These are phyloP conservation scores for Dissostichus mawsoni DNA, from an alignment of 2,113 vertebrate genomes.

Conservation along the genomic window DNA sequence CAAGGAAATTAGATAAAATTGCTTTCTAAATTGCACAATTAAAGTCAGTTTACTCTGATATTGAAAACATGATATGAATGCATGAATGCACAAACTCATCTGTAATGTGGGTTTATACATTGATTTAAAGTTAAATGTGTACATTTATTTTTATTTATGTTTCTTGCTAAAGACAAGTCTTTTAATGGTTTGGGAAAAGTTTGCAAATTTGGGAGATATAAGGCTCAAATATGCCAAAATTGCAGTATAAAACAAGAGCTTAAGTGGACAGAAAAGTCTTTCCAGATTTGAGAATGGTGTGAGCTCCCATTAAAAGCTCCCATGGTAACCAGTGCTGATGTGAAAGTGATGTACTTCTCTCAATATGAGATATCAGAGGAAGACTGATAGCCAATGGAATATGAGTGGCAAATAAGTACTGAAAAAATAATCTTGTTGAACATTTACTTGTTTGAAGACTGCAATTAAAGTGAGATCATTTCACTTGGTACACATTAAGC, in stretches of 20 bases:
- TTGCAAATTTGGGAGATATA: background rate
- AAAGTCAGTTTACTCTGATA: background rate
- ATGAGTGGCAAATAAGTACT: background rate
- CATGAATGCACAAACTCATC: background rate
- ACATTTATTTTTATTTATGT: background rate
- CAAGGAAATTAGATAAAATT: background rate
- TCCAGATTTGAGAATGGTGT: background rate
- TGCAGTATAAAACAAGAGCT: background rate
- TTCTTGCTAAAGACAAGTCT: too few relatives aligned
- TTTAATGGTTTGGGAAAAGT: background rate
- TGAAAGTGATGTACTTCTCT: slow-evolving; percentile 8
- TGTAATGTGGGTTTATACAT: background rate
- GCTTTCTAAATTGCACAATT: background rate
- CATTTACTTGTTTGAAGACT: background rate
- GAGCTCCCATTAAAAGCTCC: background rate
- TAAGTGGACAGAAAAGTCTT: slow-evolving; percentile 8
- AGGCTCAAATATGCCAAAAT: background rate
- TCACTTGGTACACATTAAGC: background rate
- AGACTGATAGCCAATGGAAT: background rate
- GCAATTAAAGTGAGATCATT: slow-evolving; percentile 8
- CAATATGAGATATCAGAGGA: slow-evolving; percentile 5
- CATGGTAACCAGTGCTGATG: background rate
- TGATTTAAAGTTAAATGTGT: background rate
- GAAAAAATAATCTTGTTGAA: background rate
- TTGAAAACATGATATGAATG: slow-evolving; percentile 8